A percentile compares a stretch with the other conserved stretches of the same genome.
Conservation (phyloP, 2,888 invertebrate genomes). For the Ectemnius lituratus region DNA sequence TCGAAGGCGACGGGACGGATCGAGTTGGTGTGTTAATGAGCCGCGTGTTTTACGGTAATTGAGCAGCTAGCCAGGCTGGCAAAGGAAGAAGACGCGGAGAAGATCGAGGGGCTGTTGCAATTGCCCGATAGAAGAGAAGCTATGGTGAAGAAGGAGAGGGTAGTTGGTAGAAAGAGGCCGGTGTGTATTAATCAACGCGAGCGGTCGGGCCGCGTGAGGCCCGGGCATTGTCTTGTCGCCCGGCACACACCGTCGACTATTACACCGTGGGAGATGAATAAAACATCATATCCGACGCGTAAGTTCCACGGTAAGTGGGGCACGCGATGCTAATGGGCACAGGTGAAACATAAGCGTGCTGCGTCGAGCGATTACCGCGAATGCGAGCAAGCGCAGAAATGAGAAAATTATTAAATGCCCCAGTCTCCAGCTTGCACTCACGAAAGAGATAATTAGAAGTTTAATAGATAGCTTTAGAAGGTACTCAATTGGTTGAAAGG, state of each 20-base stretch:
- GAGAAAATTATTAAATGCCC: too few relatives aligned
- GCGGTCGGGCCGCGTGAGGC: slow-evolving; percentile 8
- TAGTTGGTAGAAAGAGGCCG: slow-evolving; percentile 11
- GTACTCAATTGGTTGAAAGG: neutral
- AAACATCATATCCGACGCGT: slow-evolving; percentile 1
- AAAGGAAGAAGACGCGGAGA: neutral
- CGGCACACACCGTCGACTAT: neutral
- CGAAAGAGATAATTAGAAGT: too few relatives aligned
- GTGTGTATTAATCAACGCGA: slow-evolving; percentile 28
- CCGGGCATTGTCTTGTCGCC: slow-evolving; percentile 3
- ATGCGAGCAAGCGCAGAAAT: too few relatives aligned
- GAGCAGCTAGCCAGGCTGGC: slow-evolving; percentile 23
- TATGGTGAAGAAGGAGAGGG: too few relatives aligned
- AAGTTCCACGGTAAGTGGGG: neutral
- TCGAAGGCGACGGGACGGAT: neutral
- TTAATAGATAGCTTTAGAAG: too few relatives aligned
- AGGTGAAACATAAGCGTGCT: slow-evolving; percentile 1
- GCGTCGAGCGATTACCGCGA: too few relatives aligned
- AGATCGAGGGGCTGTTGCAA: slow-evolving; percentile 17
- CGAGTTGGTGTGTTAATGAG: slow-evolving; percentile 29
- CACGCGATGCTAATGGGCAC: neutral
- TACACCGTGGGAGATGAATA: slow-evolving; percentile 3
- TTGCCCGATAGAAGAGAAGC: neutral
- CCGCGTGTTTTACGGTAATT: slow-evolving; percentile 34
- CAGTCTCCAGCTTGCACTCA: too few relatives aligned